phyloP scores from a whole-genome alignment of 2,113 vertebrate species.

The Abramis brama region DNA sequence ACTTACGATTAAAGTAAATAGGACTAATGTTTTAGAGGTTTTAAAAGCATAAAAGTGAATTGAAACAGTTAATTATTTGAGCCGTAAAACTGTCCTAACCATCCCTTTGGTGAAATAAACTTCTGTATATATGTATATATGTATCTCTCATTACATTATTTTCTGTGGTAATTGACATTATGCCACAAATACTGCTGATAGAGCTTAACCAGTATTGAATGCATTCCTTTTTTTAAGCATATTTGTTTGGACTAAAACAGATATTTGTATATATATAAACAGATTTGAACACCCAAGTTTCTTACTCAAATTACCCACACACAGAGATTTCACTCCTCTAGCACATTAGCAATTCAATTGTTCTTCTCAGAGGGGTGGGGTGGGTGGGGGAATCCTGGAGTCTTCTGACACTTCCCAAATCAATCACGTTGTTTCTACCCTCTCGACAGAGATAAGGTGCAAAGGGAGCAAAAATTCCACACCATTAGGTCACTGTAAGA shows the following conservation, averaged over 20 bases:
- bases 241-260: slow-evolving; percentile 1
- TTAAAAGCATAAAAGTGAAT: no score
- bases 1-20: neutral
- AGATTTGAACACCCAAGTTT: neutral
- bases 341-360: slow-evolving; percentile 18
- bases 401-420: slow-evolving; percentile 49
- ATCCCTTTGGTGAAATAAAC: neutral
- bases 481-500: slow-evolving; percentile 77
- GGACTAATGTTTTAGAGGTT: neutral
- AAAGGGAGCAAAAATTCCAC: slow-evolving; percentile 61
- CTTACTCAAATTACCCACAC: slow-evolving; percentile 35
- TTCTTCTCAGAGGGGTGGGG: neutral
- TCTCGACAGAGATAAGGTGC: slow-evolving; percentile 41
- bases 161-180: no score
- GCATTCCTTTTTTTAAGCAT: neutral
- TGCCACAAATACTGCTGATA: neutral
- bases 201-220: neutral
- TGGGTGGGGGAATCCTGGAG: neutral
- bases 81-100: neutral
- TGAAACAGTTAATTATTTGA: neutral
- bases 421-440: slow-evolving; percentile 48
- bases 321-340: neutral
- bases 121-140: no score
- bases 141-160: no score
- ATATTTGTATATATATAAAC: neutral